Evolutionary conservation across 37 sponge, comb jelly and placozoan genomes (phyloP).

Genomic region (Crambe crambe): DNA sequence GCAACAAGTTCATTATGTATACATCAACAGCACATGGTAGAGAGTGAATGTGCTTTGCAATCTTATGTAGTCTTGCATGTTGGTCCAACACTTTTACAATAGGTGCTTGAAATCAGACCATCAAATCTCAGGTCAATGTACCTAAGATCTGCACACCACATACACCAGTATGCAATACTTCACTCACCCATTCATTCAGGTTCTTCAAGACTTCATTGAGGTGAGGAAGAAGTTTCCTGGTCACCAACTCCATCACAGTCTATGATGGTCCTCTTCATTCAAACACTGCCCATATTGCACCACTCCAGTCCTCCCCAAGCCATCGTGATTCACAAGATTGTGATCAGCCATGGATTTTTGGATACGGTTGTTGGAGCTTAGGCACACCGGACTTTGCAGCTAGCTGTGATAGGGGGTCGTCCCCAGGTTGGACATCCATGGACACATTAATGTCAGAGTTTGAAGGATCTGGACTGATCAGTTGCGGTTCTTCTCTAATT

Average conservation of each 20-base stretch:
- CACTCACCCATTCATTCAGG: constrained; percentile 65
- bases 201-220: constrained; percentile 56
- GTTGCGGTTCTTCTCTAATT: constrained; percentile 24
- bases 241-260: constrained; percentile 51
- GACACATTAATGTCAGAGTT: neutral
- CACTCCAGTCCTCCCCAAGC: neutral
- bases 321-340: neutral
- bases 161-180: too few relatives aligned
- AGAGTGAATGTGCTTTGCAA: too few relatives aligned
- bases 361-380: neutral
- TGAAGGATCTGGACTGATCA: neutral
- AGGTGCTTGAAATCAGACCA: too few relatives aligned
- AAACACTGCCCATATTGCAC: constrained; percentile 55
- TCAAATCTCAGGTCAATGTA: too few relatives aligned
- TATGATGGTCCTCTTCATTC: constrained; percentile 60
- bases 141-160: too few relatives aligned
- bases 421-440: constrained; percentile 15
- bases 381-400: neutral
- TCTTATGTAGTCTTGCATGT: too few relatives aligned
- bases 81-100: too few relatives aligned
- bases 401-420: constrained; percentile 43
- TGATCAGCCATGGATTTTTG: neutral
- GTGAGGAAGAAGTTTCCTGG: constrained; percentile 43
- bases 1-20: neutral
- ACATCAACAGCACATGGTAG: neutral